Percentiles rank a stretch among this genome's conserved stretches.
Conservation (phyloP, 2,113 vertebrate genomes). For the Cheilinus undulatus region DNA sequence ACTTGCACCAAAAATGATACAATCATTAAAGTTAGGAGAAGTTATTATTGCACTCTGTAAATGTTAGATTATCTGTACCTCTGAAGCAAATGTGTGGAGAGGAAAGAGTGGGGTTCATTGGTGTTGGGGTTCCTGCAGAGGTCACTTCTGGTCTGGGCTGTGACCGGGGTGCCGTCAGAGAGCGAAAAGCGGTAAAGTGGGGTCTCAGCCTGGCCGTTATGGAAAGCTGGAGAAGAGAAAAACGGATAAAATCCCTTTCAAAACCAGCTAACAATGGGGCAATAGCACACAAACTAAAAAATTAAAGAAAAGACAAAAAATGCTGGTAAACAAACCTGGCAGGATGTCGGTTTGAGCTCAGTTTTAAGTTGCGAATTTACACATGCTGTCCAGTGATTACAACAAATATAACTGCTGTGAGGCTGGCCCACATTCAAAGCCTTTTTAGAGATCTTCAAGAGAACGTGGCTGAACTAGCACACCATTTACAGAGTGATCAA, state of each 20-base stretch:
- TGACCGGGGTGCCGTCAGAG: constrained; percentile 94
- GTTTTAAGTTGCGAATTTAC: too few relatives aligned
- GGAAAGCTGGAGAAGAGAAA: constrained; percentile 85
- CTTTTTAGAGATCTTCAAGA: too few relatives aligned
- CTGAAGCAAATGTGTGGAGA: constrained; percentile 96
- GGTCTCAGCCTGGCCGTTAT: constrained; percentile 93
- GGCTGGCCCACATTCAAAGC: too few relatives aligned
- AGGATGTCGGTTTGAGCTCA: too few relatives aligned
- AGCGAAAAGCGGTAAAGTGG: constrained; percentile 94
- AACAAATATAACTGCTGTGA: too few relatives aligned
- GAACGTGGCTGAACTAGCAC: too few relatives aligned
- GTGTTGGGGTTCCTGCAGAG: constrained; percentile 91
- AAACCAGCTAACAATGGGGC: neutral
- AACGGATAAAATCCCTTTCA: neutral
- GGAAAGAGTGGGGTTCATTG: constrained; percentile 91
- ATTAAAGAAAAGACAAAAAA: too few relatives aligned
- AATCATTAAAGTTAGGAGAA: neutral
- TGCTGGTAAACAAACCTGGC: too few relatives aligned
- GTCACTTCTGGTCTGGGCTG: constrained; percentile 95
- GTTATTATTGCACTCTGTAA: neutral
- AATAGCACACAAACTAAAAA: too few relatives aligned
- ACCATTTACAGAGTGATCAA: too few relatives aligned
- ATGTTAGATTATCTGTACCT: constrained; percentile 80
- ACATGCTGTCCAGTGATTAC: too few relatives aligned
- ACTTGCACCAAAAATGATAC: neutral